A percentile compares a stretch with the other conserved stretches of the same genome.
Conservation (phyloP, 2,113 vertebrate species). For the Clupea harengus region DNA sequence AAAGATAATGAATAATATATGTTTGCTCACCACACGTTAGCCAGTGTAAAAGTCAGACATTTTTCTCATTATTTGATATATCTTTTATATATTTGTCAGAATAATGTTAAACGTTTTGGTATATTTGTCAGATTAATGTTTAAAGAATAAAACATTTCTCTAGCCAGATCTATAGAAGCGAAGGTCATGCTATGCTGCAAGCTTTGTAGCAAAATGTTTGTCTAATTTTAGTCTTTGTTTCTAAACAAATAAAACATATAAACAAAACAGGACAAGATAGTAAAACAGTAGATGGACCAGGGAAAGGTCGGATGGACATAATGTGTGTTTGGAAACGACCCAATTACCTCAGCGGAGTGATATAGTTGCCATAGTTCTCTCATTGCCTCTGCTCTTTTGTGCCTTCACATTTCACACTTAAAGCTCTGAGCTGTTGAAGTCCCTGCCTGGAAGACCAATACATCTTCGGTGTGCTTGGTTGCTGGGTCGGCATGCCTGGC, state of each 20-base stretch:
- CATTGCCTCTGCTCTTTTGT: neutral
- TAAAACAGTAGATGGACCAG: neutral
- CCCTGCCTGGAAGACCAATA: neutral
- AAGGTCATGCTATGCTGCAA: neutral
- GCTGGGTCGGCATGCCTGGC: neutral
- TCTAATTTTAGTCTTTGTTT: too few species aligned
- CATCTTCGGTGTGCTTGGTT: slow-evolving; percentile 15
- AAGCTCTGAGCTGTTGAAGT: neutral
- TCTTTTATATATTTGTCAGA: too few species aligned
- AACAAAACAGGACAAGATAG: neutral
- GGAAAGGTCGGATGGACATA: neutral
- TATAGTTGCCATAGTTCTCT: slow-evolving; percentile 1
- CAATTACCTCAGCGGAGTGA: neutral
- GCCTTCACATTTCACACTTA: slow-evolving; percentile 19
- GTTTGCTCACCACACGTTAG: neutral
- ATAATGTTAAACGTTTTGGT: too few species aligned
- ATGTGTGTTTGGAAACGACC: neutral
- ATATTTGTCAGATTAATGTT: too few species aligned
- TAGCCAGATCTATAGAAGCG: neutral
- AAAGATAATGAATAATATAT: slow-evolving; percentile 10
- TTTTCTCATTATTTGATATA: too few species aligned
- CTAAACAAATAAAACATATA: neutral
- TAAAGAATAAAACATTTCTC: too few species aligned
- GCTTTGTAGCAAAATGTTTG: too few species aligned
- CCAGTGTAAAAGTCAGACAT: neutral